phyloP scores from a whole-genome alignment of 2,113 vertebrate species.

The Datnioides undecimradiatus region DNA sequence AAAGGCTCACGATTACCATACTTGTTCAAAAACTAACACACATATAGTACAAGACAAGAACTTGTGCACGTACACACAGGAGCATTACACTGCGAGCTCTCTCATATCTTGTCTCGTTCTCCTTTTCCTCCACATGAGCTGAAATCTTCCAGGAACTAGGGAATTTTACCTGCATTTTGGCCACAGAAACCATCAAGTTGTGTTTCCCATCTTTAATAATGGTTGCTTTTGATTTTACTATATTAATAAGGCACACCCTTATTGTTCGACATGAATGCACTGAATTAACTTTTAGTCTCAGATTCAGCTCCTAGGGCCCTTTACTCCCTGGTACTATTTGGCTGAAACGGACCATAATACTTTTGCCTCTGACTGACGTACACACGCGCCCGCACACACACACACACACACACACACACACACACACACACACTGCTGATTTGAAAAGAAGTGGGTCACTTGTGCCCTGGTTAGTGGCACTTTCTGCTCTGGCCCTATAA shows the following conservation, averaged over 20 bases:
- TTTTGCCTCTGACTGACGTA: constrained; percentile 41
- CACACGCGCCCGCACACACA: background rate
- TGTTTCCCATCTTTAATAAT: background rate
- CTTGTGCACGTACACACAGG: constrained; percentile 12
- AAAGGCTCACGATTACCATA: constrained; percentile 68
- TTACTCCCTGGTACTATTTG: constrained; percentile 39
- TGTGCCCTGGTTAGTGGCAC: constrained; percentile 63
- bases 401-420: constrained; percentile 25
- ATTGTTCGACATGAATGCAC: background rate
- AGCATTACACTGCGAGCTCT: background rate
- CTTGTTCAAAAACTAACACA: constrained; percentile 61
- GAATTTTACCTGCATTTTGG: background rate
- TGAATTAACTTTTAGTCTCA: constrained; percentile 25
- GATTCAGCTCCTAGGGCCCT: constrained; percentile 12
- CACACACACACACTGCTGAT: constrained; percentile 68
- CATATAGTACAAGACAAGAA: constrained; percentile 28
- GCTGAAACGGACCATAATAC: constrained; percentile 40
- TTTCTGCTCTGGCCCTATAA: constrained; percentile 63
- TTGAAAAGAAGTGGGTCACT: constrained; percentile 78
- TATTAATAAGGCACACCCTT: background rate
- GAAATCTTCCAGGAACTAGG: background rate
- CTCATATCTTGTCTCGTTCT: constrained; percentile 5
- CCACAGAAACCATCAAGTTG: background rate
- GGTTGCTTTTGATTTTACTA: constrained; percentile 3
- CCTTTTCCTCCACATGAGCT: background rate